Conservation (phyloP, 2,888 invertebrate genomes). For the Athrips mouffetella region DNA sequence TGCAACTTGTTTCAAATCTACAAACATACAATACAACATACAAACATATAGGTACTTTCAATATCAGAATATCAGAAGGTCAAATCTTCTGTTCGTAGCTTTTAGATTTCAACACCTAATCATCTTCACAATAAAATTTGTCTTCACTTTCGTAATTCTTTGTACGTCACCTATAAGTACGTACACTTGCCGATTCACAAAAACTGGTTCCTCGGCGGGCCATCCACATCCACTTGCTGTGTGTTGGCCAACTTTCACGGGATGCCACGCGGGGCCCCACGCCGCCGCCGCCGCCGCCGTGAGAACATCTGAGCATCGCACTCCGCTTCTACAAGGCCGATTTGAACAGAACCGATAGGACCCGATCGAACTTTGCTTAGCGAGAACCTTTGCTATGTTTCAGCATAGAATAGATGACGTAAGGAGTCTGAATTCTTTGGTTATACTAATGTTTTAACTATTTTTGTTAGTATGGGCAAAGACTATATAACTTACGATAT, state of each 20-base stretch:
- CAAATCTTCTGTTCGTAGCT: not conserved
- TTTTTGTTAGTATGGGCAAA: too few species aligned
- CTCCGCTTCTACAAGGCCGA: constrained; percentile 5
- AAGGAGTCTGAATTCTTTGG: too few species aligned
- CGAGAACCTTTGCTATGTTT: not conserved
- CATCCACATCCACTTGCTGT: constrained; percentile 63
- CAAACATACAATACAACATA: too few species aligned
- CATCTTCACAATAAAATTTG: not conserved
- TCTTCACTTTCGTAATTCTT: not conserved
- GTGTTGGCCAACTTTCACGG: constrained; percentile 74
- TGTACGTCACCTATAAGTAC: not conserved
- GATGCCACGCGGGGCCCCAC: constrained; percentile 59
- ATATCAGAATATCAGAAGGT: not conserved
- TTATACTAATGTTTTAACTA: too few species aligned
- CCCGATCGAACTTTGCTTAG: not conserved
- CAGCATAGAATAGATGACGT: too few species aligned
- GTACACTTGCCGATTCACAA: constrained; percentile 67
- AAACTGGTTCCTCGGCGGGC: constrained; percentile 46
- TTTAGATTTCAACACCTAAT: not conserved
- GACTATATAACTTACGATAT: too few species aligned
- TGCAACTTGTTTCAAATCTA: too few species aligned
- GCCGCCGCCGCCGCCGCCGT: too few species aligned
- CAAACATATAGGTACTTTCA: not conserved
- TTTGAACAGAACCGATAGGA: not conserved
- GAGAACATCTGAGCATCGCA: constrained; percentile 30